A percentile compares a stretch with the other conserved stretches of the same genome.
Evolutionary conservation across 1,140 invertebrate species (phyloP).

Genomic region (Drosophila quadrilineata): DNA sequence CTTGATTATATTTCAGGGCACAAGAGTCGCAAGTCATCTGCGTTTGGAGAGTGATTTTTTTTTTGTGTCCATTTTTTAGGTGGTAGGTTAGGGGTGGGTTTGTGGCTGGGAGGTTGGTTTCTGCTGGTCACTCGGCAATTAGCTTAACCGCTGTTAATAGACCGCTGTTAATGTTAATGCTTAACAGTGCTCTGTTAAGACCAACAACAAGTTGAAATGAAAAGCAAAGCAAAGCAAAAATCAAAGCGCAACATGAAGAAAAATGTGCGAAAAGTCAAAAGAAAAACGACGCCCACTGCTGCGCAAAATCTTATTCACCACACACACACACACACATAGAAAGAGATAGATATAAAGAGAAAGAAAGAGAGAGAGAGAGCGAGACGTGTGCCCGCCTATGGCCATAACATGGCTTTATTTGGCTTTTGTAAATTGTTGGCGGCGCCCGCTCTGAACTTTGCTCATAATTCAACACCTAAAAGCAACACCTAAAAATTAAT

Average conservation of each 20-base stretch:
- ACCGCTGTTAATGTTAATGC: slow-evolving; percentile 7
- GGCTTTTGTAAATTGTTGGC: slow-evolving; percentile 70
- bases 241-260: slow-evolving; percentile 15
- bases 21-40: no score
- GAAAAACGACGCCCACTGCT: slow-evolving; percentile 38
- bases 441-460: slow-evolving; percentile 58
- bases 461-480: slow-evolving; percentile 76
- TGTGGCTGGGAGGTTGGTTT: no score
- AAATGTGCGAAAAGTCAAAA: no score
- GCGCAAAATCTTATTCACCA: slow-evolving; percentile 39
- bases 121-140: slow-evolving; percentile 26
- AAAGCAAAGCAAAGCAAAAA: slow-evolving; percentile 17
- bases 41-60: no score
- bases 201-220: slow-evolving; percentile 45
- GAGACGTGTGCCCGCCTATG: slow-evolving; percentile 45
- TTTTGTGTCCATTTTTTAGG: no score
- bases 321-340: slow-evolving; percentile 16
- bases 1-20: no score
- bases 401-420: slow-evolving; percentile 72
- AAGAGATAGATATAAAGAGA: neutral
- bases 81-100: no score
- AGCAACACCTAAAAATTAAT: slow-evolving; percentile 50
- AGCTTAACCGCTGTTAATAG: slow-evolving; percentile 17
- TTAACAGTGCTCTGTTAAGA: slow-evolving; percentile 17
- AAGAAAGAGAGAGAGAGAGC: neutral